phyloP scores from a whole-genome alignment of 1,140 invertebrate species.

The Heliconius hewitsoni region DNA sequence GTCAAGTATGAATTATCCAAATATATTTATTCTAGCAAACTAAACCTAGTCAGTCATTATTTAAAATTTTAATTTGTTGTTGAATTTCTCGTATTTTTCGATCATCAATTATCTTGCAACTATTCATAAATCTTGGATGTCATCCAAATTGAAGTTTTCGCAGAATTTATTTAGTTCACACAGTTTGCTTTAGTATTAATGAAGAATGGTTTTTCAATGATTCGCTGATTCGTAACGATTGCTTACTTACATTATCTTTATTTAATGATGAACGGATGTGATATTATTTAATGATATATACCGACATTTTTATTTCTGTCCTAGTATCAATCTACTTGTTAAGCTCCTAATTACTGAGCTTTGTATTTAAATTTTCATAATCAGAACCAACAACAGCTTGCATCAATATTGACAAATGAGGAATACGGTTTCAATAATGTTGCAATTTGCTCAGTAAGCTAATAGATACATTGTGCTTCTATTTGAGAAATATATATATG shows the following conservation, averaged over 20 bases:
- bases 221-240: neutral
- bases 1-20: too few species aligned
- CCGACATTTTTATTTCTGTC: neutral
- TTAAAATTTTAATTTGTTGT: neutral
- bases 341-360: neutral
- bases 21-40: too few species aligned
- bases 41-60: neutral
- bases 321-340: neutral
- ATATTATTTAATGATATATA: neutral
- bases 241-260: neutral
- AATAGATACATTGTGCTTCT: slow-evolving; percentile 1
- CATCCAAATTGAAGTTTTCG: slow-evolving; percentile 29
- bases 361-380: slow-evolving; percentile 10
- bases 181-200: neutral
- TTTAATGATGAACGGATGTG: too few species aligned
- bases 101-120: slow-evolving; percentile 6
- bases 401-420: slow-evolving; percentile 14
- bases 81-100: neutral
- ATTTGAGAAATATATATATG: neutral
- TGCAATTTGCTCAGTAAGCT: slow-evolving; percentile 22
- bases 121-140: slow-evolving; percentile 30
- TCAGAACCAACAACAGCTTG: neutral
- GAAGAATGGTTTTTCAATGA: neutral
- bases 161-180: slow-evolving; percentile 11
- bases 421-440: slow-evolving; percentile 20